These are phyloP conservation scores for Sphenopsis melanotis DNA, from an alignment of 2,797 vertebrate species.

Conservation along the genomic window DNA sequence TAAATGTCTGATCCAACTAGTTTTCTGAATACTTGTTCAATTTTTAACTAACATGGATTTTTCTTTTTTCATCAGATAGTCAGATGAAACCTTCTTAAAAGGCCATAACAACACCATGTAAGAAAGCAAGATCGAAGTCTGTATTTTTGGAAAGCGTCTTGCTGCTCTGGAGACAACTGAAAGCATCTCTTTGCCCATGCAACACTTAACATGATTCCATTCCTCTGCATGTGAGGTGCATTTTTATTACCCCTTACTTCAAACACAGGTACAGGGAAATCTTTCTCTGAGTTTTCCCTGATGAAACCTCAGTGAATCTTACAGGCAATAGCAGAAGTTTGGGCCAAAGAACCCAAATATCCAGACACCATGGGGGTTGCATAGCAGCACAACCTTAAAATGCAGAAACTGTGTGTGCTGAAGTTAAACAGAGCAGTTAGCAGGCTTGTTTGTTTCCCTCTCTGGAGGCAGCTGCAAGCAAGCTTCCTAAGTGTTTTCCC, in stretches of 20 bases:
- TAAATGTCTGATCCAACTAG: neutral
- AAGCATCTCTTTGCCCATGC: neutral
- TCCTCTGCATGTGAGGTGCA: neutral
- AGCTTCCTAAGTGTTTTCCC: constrained; percentile 36
- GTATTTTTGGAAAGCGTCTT: neutral
- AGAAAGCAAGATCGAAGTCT: neutral
- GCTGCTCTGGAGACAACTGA: neutral
- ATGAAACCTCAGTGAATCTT: neutral
- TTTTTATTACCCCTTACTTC: neutral
- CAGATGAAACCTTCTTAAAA: neutral
- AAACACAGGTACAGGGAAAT: neutral
- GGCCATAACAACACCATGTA: neutral
- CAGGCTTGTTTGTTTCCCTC: constrained; percentile 57
- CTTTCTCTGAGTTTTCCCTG: neutral
- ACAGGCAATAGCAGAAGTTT: neutral
- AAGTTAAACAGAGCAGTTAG: constrained; percentile 9
- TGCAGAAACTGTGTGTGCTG: constrained; percentile 18
- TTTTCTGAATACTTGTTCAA: neutral
- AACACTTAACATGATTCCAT: neutral
- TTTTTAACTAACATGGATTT: neutral
- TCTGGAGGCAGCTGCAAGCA: neutral
- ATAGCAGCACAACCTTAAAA: neutral
- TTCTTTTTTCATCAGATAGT: neutral
- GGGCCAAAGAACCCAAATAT: neutral
- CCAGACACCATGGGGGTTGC: neutral